These are phyloP conservation scores for Rhyacophila brunnea DNA, from an alignment of 1,140 invertebrate species.

Conservation along the genomic window DNA sequence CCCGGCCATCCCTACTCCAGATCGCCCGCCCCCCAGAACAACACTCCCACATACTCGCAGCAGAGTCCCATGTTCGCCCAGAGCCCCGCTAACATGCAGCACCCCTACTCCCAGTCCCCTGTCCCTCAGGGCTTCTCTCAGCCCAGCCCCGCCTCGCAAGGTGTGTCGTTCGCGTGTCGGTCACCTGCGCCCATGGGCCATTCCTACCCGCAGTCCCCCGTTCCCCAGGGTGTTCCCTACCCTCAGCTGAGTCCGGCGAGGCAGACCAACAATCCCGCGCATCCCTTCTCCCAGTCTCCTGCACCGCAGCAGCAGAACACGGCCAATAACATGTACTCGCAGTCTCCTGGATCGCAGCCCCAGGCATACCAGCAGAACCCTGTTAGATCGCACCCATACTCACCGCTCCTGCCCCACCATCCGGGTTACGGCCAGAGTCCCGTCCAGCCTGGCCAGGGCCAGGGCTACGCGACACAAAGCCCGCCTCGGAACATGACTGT, in stretches of 20 bases:
- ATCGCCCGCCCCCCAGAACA: conserved; percentile 38
- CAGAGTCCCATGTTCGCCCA: conserved; percentile 48
- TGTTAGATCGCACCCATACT: conserved; percentile 22
- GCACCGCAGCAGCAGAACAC: conserved; percentile 37
- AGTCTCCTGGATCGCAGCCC: conserved; percentile 26
- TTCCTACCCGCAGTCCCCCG: conserved; percentile 41
- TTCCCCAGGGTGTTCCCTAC: conserved; percentile 40
- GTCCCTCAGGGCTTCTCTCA: conserved; percentile 37
- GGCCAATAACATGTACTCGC: conserved; percentile 28
- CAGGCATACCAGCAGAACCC: conserved; percentile 23
- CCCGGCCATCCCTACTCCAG: conserved; percentile 35
- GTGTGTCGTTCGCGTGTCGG: conserved; percentile 27
- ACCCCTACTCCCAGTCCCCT: conserved; percentile 33
- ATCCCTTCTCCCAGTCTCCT: conserved; percentile 50
- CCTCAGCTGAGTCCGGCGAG: conserved; percentile 43
- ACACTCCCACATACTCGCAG: conserved; percentile 31
- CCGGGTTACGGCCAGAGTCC: conserved; percentile 30
- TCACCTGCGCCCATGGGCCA: conserved; percentile 34
- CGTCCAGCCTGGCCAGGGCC: conserved; percentile 16
- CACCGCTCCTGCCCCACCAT: conserved; percentile 20
- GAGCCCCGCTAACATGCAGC: conserved; percentile 43
- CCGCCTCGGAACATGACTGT: conserved; percentile 31
- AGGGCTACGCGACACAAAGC: conserved; percentile 15
- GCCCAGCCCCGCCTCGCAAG: conserved; percentile 34
- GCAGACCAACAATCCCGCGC: conserved; percentile 36